Conservation (phyloP, 2,113 vertebrate genomes). For the Lagopus leucura region DNA sequence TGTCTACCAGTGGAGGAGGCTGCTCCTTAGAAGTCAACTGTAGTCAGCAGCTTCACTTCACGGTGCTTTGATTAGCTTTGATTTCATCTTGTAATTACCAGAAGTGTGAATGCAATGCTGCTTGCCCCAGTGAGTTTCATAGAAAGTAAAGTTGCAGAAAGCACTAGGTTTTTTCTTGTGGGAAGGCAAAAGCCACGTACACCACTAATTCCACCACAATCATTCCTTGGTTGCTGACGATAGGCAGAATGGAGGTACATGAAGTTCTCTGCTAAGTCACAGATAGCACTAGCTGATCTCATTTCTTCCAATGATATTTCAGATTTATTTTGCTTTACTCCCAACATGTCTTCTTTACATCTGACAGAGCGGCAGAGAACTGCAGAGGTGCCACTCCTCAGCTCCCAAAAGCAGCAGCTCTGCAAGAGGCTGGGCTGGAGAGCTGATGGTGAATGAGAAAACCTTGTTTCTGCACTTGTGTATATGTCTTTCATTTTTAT, state of each 20-base stretch:
- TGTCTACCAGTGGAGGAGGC: background rate
- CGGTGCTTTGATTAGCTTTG: background rate
- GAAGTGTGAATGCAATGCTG: background rate
- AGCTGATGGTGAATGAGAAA: background rate
- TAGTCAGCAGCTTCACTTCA: background rate
- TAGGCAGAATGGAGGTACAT: background rate
- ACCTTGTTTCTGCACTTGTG: background rate
- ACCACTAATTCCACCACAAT: background rate
- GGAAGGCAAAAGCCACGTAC: constrained; percentile 16
- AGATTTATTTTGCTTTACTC: background rate
- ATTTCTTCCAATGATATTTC: background rate
- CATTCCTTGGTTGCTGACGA: background rate
- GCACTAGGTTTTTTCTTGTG: constrained; percentile 22
- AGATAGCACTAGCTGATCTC: background rate
- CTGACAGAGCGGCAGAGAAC: background rate
- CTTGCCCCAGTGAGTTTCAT: background rate
- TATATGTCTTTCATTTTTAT: background rate
- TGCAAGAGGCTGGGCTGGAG: background rate
- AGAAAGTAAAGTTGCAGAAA: background rate
- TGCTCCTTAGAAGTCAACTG: background rate
- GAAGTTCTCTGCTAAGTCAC: background rate
- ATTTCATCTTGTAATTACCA: background rate
- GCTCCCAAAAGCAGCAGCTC: background rate
- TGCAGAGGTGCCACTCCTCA: background rate
- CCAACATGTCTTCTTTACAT: background rate